Base-by-base conservation (phyloP, 1,140 invertebrate species). In the Meloidogyne hapla region DNA sequence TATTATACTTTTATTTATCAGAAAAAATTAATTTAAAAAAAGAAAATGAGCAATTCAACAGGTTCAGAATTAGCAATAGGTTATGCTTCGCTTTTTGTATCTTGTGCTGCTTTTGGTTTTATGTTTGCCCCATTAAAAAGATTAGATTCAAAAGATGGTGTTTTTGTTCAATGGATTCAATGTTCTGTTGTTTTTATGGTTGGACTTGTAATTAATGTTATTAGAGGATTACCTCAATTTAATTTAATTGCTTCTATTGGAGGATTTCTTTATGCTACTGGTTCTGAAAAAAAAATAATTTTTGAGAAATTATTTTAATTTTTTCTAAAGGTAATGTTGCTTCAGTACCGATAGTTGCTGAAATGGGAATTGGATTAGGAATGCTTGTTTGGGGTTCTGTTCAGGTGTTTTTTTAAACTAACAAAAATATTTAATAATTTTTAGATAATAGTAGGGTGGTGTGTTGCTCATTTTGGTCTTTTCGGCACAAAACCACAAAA, bases 121-220 rank as follows among this genome's bases (percentile, higher is more conserved):
- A 81, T 81, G 81, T 84, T 84, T 69, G 75, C 78, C 42, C 83
- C 83, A 6, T 73, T 84, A 72, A 83, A 77, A 62, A 48, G 66
- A 15, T 65, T 66, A 8, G 79, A 85, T 62, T 82, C 76, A 56
- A 77, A 69, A 75, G 83, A 84, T 65, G 83, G 83, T n/a, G 77
- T 85, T 56, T 85, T 85, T 42, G 83, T 85, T n/a, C 84, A 85
- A 75, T 85, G 83, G 83, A 74, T 85, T 63, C 79, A 86, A 69
- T 85, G 83, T 73, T 56, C 81, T 13, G 69, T 80, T 23, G 80
- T 85, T 9, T 85, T 85, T 69, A 67, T 83, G n/a, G 66, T 80
- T 28, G 83, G 83, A 12, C 80, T 85, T 38, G 42, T 83, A 21
- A 85, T 85, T 67, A 84, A 86, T 56, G 45, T 75, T 21, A 67